These are phyloP conservation scores for Gnathonemus longibarbis DNA, from an alignment of 2,113 vertebrate species.

Conservation along the genomic window DNA sequence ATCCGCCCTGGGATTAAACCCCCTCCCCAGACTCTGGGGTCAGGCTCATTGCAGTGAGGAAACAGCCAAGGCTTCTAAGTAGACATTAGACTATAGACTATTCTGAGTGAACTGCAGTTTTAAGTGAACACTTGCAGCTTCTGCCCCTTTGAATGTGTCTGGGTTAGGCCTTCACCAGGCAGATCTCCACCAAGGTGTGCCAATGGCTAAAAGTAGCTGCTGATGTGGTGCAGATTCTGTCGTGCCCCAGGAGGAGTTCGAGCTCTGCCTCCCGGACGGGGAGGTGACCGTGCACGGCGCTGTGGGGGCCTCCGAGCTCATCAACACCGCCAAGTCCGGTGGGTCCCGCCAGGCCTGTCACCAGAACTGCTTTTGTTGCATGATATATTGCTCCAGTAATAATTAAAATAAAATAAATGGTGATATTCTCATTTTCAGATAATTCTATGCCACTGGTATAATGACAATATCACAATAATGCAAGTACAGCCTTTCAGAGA, in stretches of 20 bases:
- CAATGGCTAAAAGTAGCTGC: not conserved
- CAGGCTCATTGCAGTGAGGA: not conserved
- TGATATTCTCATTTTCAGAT: not conserved
- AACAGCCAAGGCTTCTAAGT: not conserved
- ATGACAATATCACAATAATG: not conserved
- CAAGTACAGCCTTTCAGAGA: not conserved
- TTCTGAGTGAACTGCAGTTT: not conserved
- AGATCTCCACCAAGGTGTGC: not conserved
- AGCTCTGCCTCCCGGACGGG: slow-evolving; percentile 91
- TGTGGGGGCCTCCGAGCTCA: slow-evolving; percentile 88
- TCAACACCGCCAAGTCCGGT: slow-evolving; percentile 99
- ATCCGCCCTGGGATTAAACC: not conserved
- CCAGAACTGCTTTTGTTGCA: not conserved
- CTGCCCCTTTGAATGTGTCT: not conserved
- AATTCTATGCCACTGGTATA: not conserved
- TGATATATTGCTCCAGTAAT: not conserved
- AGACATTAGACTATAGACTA: not conserved
- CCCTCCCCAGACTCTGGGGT: not conserved
- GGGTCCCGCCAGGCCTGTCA: slow-evolving; percentile 29
- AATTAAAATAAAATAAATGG: not conserved
- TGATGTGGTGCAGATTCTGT: slow-evolving; percentile 61
- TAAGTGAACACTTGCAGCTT: not conserved
- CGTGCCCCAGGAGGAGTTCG: slow-evolving; percentile 89
- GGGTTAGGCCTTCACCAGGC: not conserved
- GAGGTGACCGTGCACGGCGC: slow-evolving; percentile 95